A percentile compares a stretch with the other conserved stretches of the same genome.
Evolutionary conservation across 2,113 vertebrate genomes (phyloP).

Genomic region (Ginglymostoma cirratum): DNA sequence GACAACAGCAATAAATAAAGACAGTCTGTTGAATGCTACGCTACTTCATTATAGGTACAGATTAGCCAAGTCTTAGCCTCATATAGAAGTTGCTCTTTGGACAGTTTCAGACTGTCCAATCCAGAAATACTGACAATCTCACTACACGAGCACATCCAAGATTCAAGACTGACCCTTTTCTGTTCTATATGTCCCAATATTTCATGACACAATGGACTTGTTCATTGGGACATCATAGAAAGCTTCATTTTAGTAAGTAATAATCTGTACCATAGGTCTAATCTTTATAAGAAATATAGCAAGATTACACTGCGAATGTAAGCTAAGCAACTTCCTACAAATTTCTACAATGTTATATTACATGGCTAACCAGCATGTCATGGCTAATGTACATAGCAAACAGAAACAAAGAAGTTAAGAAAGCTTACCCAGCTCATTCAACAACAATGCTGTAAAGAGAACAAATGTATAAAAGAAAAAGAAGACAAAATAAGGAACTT

Average conservation of each 20-base stretch:
- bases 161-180: neutral
- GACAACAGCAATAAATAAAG: neutral
- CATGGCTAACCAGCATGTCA: neutral
- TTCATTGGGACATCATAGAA: neutral
- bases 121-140: too few species aligned
- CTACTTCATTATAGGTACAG: neutral
- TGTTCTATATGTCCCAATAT: neutral
- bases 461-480: conserved; percentile 64
- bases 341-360: neutral
- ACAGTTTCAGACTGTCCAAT: neutral
- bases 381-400: conserved; percentile 36
- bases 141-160: neutral
- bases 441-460: conserved; percentile 73
- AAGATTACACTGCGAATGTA: neutral
- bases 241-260: neutral
- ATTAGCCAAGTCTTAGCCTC: neutral
- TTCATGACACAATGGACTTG: neutral
- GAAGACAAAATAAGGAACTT: conserved; percentile 69
- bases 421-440: conserved; percentile 77
- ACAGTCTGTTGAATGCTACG: neutral
- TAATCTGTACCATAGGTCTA: neutral
- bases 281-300: too few species aligned
- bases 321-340: neutral
- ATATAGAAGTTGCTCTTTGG: neutral
- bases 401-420: conserved; percentile 55